Evolutionary conservation across 23 tunicate species (phyloP), one percentile per base, ranked within the genome.

Genomic region (Oikopleura vanhoeffeni): DNA sequence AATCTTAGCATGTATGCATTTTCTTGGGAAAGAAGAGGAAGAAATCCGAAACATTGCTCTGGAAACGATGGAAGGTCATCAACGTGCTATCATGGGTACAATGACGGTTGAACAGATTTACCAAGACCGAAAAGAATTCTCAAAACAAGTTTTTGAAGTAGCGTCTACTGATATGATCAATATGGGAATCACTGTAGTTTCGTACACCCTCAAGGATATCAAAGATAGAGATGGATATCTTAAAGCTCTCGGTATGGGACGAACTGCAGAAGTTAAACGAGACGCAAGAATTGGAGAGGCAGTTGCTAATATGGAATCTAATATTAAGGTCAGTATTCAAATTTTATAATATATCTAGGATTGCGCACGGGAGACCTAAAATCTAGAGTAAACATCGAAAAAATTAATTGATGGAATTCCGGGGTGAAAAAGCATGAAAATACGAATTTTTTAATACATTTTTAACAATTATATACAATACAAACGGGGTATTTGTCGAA

Each of bases 81-180:
- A 93, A 85, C 87, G 98, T 85, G 98, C 98, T 0, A 93, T 93
- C 76, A 93, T 93, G 98, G 98, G 98, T 0, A 93, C 88, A 58
- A 93, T 93, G 98, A 93, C 98, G 1, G 98, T 93, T 28, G 98
- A 93, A 49, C 91, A 93, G 76, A 93, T 93, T 41, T 93, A 90
- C 85, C 94, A 90, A 83, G 98, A 93, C 84, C 88, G 98, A 30
- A 90, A 93, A 71, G 88, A 90, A 76, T 93, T 93, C 88, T 92
- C 98, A 36, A 84, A 93, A 82, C 89, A 93, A 84, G 98, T 93
- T 38, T 93, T 93, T 41, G 91, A 93, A 40, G 98, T 93, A 39
- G 91, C 98, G 0, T 90, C 94, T 3, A 88, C 94, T 28, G 98
- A 93, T 67, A 77, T 93, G 67, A 85, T 90, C 36, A 91, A 90